These are phyloP conservation scores for Callorhinus ursinus DNA, from an alignment of 2,113 vertebrate genomes.

Conservation along the genomic window DNA sequence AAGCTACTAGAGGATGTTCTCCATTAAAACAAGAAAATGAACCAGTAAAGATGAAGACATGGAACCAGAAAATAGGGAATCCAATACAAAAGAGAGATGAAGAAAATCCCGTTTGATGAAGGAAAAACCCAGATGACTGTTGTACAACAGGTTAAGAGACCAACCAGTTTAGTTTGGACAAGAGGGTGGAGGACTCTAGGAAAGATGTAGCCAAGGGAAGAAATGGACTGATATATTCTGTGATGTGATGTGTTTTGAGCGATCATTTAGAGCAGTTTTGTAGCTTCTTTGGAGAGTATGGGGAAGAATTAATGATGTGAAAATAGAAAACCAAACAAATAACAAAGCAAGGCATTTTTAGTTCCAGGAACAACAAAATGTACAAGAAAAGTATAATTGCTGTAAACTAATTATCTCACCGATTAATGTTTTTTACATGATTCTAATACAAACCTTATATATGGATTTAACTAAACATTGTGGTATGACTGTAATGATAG, in stretches of 20 bases:
- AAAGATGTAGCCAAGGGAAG: neutral
- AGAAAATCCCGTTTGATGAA: neutral
- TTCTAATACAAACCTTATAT: slow-evolving; percentile 15
- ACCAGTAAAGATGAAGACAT: neutral
- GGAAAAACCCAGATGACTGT: neutral
- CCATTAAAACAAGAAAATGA: slow-evolving; percentile 33
- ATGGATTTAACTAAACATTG: slow-evolving; percentile 23
- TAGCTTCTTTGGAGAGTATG: slow-evolving; percentile 11
- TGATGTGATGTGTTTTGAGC: slow-evolving; percentile 2
- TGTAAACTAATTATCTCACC: neutral
- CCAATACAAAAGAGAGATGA: neutral
- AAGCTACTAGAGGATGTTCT: neutral
- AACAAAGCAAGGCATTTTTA: slow-evolving; percentile 22
- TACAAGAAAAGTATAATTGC: neutral
- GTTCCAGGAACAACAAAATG: slow-evolving; percentile 20
- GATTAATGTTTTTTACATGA: slow-evolving; percentile 1
- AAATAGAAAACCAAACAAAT: slow-evolving; percentile 52
- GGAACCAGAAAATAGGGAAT: neutral
- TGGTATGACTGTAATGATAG: neutral
- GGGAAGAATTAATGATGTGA: neutral
- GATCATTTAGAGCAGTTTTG: neutral
- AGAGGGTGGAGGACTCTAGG: neutral
- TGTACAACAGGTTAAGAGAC: neutral
- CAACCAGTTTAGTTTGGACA: neutral
- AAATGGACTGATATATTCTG: neutral